Evolutionary conservation across 2,888 invertebrate genomes (phyloP).

Genomic region (Meandrusa payeni): DNA sequence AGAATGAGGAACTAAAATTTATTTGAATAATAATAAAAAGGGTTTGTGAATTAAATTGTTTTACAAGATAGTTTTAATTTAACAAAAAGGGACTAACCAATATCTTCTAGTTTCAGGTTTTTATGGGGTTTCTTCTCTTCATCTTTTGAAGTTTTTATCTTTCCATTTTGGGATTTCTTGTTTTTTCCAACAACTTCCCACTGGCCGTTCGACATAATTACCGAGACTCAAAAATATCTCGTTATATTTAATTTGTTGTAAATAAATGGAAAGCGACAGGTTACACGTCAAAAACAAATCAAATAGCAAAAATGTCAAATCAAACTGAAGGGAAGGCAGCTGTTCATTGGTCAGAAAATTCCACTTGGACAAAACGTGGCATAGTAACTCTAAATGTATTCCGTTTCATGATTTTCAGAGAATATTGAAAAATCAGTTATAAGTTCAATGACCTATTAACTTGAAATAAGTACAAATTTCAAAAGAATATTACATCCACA

Average conservation of each 20-base stretch:
- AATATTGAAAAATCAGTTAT: too few species aligned
- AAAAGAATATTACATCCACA: too few species aligned
- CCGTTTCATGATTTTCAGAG: conserved; percentile 29
- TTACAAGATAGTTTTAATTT: conserved; percentile 24
- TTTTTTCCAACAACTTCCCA: conserved; percentile 87
- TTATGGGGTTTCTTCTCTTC: conserved; percentile 83
- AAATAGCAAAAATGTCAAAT: conserved; percentile 44
- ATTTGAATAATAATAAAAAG: conserved; percentile 24
- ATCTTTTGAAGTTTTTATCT: conserved; percentile 72
- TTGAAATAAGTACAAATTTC: too few species aligned
- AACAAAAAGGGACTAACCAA: conserved; percentile 79
- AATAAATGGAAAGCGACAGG: conserved; percentile 63
- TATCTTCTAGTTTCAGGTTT: conserved; percentile 87
- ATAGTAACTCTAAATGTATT: conserved; percentile 30
- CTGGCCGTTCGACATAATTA: conserved; percentile 78
- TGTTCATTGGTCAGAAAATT: conserved; percentile 58
- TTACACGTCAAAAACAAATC: conserved; percentile 73
- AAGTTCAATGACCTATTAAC: too few species aligned
- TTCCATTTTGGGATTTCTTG: conserved; percentile 80
- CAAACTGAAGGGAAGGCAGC: conserved; percentile 41
- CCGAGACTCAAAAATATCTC: conserved; percentile 23
- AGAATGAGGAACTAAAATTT: conserved; percentile 83
- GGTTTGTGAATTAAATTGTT: not conserved
- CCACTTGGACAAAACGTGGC: conserved; percentile 77
- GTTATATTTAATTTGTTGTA: conserved; percentile 51